These are phyloP conservation scores for Cataglyphis livida DNA, from an alignment of 2,888 invertebrate species.

Conservation along the genomic window DNA sequence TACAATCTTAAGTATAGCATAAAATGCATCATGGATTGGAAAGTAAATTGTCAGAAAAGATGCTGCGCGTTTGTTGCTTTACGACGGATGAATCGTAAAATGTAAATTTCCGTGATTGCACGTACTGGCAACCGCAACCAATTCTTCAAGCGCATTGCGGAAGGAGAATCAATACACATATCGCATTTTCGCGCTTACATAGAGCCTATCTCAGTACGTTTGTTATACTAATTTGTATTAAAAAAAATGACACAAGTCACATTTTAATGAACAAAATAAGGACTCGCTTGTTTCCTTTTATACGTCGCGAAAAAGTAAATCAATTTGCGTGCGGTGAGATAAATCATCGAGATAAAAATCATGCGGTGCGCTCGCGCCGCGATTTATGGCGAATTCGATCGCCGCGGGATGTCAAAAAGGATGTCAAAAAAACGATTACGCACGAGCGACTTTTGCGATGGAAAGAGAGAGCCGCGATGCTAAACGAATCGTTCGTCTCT, in stretches of 20 bases:
- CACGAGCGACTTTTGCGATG: constrained; percentile 39
- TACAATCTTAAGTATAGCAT: not conserved
- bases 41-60: constrained; percentile 35
- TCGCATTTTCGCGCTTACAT: constrained; percentile 17
- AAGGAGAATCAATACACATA: constrained; percentile 42
- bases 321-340: constrained; percentile 43
- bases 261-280: not conserved
- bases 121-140: constrained; percentile 15
- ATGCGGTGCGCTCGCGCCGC: constrained; percentile 41
- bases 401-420: constrained; percentile 6
- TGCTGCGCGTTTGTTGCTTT: constrained; percentile 23
- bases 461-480: constrained; percentile 40
- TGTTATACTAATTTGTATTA: not conserved
- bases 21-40: constrained; percentile 24
- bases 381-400: constrained; percentile 54
- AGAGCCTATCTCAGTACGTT: not conserved
- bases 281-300: not conserved
- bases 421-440: constrained; percentile 59
- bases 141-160: constrained; percentile 39
- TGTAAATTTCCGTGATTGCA: constrained; percentile 43
- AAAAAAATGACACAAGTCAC: not conserved
- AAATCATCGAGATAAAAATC: constrained; percentile 31
- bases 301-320: constrained; percentile 39
- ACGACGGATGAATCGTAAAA: constrained; percentile 48
- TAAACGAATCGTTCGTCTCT: constrained; percentile 39